Percentiles rank a stretch among this genome's conserved stretches.
These are phyloP conservation scores for Tetrapedia diversipes DNA, from an alignment of 2,888 invertebrate genomes.

Conservation along the genomic window DNA sequence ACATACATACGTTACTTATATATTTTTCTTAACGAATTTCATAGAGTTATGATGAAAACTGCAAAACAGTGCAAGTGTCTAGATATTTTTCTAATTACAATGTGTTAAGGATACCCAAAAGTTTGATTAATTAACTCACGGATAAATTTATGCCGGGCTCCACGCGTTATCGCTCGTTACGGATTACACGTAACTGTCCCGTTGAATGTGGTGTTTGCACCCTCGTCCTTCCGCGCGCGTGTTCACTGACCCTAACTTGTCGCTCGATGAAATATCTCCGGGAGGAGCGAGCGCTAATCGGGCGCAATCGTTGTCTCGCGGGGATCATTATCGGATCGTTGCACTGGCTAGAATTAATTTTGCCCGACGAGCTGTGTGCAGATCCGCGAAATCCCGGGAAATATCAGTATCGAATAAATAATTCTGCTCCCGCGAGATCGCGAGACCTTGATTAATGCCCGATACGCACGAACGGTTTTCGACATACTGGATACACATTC, in stretches of 20 bases:
- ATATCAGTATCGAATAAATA: constrained; percentile 10
- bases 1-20: too few species aligned
- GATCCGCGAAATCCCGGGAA: constrained; percentile 24
- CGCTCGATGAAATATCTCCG: constrained; percentile 60
- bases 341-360: constrained; percentile 43
- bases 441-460: background rate
- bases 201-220: constrained; percentile 27
- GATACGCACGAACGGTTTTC: too few species aligned
- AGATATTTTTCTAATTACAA: too few species aligned
- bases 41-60: background rate
- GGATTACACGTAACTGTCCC: constrained; percentile 9
- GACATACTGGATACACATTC: too few species aligned
- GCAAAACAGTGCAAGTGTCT: too few species aligned
- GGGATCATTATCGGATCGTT: constrained; percentile 52
- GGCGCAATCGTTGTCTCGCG: constrained; percentile 43
- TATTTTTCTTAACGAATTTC: background rate
- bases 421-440: constrained; percentile 1
- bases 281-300: constrained; percentile 36
- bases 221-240: constrained; percentile 1
- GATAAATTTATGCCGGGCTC: background rate
- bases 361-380: background rate
- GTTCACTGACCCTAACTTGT: constrained; percentile 64
- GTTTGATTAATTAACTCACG: background rate
- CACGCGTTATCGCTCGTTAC: constrained; percentile 8
- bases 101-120: background rate